Evolutionary conservation across 2,797 vertebrate genomes (phyloP), one percentile per base, ranked within the genome.

Genomic region (Poeciliopsis paucimaculata): DNA sequence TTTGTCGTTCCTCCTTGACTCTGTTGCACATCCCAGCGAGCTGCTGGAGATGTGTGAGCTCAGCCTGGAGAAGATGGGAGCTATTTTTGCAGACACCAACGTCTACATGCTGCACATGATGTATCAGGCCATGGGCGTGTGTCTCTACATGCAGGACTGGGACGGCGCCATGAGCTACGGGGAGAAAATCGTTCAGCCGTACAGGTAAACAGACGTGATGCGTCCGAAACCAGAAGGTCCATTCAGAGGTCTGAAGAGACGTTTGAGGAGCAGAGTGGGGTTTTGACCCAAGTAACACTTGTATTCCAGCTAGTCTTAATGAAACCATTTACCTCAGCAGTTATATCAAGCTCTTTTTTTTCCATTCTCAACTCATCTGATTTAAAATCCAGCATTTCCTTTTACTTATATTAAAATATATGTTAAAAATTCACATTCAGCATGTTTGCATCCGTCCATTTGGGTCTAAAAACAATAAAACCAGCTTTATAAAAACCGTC

Each of bases 61-160:
- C 51, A 99, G 98, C 88, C 95, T 96, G 93, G 98, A 98, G 89
- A 99, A 99, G 95, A 99, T 99, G 98, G 96, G 97, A 77, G 84
- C 96, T 0, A 93, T 98, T 85, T 99, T 99, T 81, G 97, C 96
- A 36, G 98, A 98, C 78, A 98, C 96, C 62, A 99, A 99, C 4
- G 97, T 99, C 80, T 99, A 99, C 90, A 97, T 99, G 97, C 88
- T 99, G 79, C 98, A 99, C 90, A 99, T 99, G 98, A 99, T 98
- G 97, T 99, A 99, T 93, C 98, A 99, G 89, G 96, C 98, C 83
- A 99, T 99, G 98, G 98, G 98, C 0, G 97, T 99, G 76, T 99
- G 98, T 86, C 95, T 99, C n/a, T 99, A 98, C 15, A 95, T 97
- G 96, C 98, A 99, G 90, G 98, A 99, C 92, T 99, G 98, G 98